These are phyloP conservation scores for Poecile atricapillus DNA, from an alignment of 2,113 vertebrate species.

Conservation along the genomic window DNA sequence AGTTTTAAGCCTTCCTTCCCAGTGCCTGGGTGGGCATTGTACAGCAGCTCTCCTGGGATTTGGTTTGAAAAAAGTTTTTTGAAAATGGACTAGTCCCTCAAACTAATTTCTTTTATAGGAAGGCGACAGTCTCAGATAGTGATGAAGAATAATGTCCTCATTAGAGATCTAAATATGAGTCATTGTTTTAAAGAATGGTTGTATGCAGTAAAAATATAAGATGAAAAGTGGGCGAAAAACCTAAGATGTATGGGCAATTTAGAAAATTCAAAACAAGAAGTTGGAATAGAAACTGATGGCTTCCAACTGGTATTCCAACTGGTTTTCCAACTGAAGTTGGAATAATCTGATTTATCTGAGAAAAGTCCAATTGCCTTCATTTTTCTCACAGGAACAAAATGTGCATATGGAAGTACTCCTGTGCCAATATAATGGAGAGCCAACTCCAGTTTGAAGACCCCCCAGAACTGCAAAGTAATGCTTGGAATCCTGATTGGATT, in stretches of 20 bases:
- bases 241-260: background rate
- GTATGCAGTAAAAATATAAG: background rate
- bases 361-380: background rate
- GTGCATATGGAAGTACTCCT: accelerated
- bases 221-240: background rate
- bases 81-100: background rate
- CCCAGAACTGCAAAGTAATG: background rate
- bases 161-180: background rate
- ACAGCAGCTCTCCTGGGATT: background rate
- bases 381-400: background rate
- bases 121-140: background rate
- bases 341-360: background rate
- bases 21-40: background rate
- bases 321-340: too few relatives aligned
- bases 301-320: too few relatives aligned
- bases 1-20: background rate
- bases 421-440: background rate
- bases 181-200: background rate
- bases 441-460: background rate
- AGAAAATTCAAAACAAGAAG: background rate
- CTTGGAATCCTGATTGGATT: background rate
- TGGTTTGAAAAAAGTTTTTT: background rate
- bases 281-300: background rate
- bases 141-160: background rate
- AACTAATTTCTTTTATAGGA: background rate